A percentile compares a stretch with the other conserved stretches of the same genome.
These are phyloP conservation scores for Channallabes apus DNA, from an alignment of 2,797 vertebrate species.

Conservation along the genomic window DNA sequence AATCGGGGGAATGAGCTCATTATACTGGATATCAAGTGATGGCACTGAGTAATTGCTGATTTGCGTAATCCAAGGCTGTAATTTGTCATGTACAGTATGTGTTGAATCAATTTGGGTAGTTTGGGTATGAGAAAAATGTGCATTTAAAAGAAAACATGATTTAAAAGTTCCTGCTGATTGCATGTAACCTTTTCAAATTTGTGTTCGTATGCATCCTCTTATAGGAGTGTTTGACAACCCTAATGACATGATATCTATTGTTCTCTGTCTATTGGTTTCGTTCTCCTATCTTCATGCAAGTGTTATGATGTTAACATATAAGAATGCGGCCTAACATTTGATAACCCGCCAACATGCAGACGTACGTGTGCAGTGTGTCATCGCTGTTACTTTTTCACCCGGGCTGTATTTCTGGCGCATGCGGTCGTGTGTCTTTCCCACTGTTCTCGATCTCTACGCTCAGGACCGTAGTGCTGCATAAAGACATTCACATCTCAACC, in stretches of 20 bases:
- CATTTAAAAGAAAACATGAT: neutral
- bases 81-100: neutral
- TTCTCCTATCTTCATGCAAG: neutral
- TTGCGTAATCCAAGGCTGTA: neutral
- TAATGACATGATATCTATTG: neutral
- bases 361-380: neutral
- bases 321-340: constrained; percentile 5
- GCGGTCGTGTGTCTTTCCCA: neutral
- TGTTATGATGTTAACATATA: constrained; percentile 2
- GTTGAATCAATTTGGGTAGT: neutral
- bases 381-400: constrained; percentile 34
- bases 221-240: neutral
- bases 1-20: neutral
- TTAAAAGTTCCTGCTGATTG: neutral
- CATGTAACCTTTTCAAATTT: neutral
- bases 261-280: neutral
- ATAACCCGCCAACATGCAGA: constrained; percentile 9
- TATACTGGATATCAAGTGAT: neutral
- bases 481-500: constrained; percentile 47
- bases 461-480: constrained; percentile 49
- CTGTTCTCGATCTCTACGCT: constrained; percentile 29
- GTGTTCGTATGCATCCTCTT: neutral
- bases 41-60: neutral
- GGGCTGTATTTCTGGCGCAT: constrained; percentile 7
- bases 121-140: neutral